Percentiles rank a stretch among this genome's conserved stretches.
Conservation (phyloP, 2,113 vertebrate species). For the Carassius gibelio region DNA sequence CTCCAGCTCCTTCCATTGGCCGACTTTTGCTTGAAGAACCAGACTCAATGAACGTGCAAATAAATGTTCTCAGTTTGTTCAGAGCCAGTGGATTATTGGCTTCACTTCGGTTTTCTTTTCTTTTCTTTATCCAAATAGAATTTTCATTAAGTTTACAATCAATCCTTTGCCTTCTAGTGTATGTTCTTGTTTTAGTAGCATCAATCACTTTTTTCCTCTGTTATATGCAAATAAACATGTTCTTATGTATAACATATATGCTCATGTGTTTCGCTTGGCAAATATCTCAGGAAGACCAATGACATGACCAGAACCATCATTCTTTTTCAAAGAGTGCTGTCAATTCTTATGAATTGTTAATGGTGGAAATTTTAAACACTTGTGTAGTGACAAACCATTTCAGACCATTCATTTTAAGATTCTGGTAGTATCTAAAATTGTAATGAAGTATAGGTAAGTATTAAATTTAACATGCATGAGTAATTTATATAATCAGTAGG, state of each 20-base stretch:
- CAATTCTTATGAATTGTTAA: background rate
- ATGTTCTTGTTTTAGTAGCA: background rate
- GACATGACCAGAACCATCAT: background rate
- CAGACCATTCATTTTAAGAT: background rate
- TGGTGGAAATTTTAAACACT: background rate
- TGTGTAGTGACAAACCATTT: no score
- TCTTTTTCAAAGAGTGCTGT: background rate
- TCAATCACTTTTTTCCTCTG: background rate
- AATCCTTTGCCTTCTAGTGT: background rate
- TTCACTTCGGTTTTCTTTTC: background rate
- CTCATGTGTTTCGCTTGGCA: constrained; percentile 3
- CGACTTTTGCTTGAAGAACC: background rate
- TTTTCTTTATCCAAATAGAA: background rate
- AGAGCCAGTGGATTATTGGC: constrained; percentile 1
- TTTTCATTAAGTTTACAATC: constrained; percentile 11
- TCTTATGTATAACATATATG: background rate
- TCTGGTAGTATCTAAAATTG: background rate
- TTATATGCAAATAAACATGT: constrained; percentile 27
- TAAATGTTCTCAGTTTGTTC: constrained; percentile 3
- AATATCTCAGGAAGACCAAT: background rate
- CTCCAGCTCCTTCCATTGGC: constrained; percentile 20
- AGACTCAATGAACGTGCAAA: background rate
- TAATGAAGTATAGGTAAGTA: background rate
- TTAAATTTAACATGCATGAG: background rate
- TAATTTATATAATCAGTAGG: background rate